Evolutionary conservation across 2,113 vertebrate species (phyloP).

Genomic region (Crocuta crocuta): DNA sequence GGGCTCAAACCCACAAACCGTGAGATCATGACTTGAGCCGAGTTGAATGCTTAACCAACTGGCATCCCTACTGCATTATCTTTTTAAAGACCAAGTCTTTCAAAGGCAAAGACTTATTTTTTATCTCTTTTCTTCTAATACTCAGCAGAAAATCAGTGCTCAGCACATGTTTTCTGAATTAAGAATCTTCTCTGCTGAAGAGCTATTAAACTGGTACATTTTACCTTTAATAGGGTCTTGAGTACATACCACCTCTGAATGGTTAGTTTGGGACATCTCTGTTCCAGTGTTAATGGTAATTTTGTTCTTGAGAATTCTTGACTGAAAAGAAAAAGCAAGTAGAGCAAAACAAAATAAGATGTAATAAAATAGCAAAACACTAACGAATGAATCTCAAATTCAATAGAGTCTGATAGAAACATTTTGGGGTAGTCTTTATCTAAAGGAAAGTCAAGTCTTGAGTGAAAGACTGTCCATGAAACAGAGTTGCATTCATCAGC

Average conservation of each 20-base stretch:
- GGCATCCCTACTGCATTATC: neutral
- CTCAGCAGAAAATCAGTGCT: neutral
- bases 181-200: constrained; percentile 24
- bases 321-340: constrained; percentile 7
- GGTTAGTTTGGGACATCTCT: neutral
- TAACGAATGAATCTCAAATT: neutral
- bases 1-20: no score
- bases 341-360: neutral
- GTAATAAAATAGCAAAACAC: neutral
- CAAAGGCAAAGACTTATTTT: neutral
- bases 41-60: no score
- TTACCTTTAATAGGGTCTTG: neutral
- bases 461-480: neutral
- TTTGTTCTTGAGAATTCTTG: constrained; percentile 48
- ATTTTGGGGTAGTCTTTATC: neutral
- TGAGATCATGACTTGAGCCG: no score
- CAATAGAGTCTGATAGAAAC: neutral
- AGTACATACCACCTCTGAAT: neutral
- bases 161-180: neutral
- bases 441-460: neutral
- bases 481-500: neutral
- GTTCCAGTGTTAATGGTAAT: neutral
- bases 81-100: neutral
- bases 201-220: neutral
- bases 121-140: constrained; percentile 33